A percentile compares a stretch with the other conserved stretches of the same genome.
phyloP scores from a whole-genome alignment of 2,888 invertebrate genomes.

The Plusia festucae region DNA sequence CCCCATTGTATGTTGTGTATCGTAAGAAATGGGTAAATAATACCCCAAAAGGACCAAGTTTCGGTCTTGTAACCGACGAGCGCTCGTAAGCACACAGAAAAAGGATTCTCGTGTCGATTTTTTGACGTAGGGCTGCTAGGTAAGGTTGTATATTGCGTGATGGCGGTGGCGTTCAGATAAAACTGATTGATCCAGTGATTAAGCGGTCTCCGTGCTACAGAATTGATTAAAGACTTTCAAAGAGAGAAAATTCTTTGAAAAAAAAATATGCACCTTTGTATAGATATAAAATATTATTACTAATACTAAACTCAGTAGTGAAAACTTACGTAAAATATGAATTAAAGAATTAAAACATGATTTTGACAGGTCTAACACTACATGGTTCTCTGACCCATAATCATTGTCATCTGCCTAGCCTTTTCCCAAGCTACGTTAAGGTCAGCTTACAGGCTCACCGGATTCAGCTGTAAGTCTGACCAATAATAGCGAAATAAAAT shows the following conservation, averaged over 20 bases:
- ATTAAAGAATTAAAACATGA: too few relatives aligned
- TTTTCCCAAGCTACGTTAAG: too few relatives aligned
- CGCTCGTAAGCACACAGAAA: conserved; percentile 34
- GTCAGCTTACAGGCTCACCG: too few relatives aligned
- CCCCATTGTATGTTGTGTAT: conserved; percentile 32
- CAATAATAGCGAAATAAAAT: too few relatives aligned
- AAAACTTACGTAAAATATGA: too few relatives aligned
- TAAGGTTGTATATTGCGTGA: not conserved
- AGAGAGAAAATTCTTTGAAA: not conserved
- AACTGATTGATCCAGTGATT: not conserved
- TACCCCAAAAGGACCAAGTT: conserved; percentile 26
- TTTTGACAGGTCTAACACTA: too few relatives aligned
- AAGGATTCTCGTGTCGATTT: conserved; percentile 34
- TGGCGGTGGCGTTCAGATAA: conserved; percentile 14
- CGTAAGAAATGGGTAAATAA: conserved; percentile 48
- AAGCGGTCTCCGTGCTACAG: conserved; percentile 2
- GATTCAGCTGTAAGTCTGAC: too few relatives aligned
- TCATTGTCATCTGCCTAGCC: too few relatives aligned
- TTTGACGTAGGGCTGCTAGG: conserved; percentile 26
- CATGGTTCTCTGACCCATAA: too few relatives aligned
- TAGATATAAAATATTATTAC: too few relatives aligned
- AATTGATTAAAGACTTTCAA: not conserved
- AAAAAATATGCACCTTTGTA: not conserved
- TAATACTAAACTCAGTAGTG: too few relatives aligned
- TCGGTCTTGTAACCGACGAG: conserved; percentile 25